Percentiles rank a stretch among this genome's conserved stretches.
Evolutionary conservation across 2,113 vertebrate species (phyloP).

Genomic region (Nothoprocta pentlandii): DNA sequence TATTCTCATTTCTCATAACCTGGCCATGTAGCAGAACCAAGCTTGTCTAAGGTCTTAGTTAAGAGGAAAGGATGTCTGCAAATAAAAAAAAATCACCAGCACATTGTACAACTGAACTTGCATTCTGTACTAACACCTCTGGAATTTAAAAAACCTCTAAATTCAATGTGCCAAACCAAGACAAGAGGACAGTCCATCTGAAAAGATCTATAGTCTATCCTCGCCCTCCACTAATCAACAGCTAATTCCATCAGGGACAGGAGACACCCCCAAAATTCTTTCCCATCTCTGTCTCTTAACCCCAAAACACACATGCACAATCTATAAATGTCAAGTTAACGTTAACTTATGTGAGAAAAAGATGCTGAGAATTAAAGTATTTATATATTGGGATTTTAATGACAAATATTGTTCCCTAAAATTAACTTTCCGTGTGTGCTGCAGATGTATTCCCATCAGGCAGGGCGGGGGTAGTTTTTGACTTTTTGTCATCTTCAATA

Average conservation of each 20-base stretch:
- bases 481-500: background rate
- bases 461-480: background rate
- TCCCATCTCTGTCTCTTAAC: background rate
- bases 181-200: background rate
- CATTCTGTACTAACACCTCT: background rate
- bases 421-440: background rate
- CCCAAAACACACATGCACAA: background rate
- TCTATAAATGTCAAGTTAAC: background rate
- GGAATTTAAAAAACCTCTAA: background rate
- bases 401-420: background rate
- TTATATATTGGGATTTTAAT: background rate
- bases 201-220: background rate
- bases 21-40: background rate
- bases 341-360: background rate
- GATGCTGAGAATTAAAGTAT: background rate
- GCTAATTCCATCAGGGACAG: background rate
- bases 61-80: background rate
- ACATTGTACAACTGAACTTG: too few species aligned
- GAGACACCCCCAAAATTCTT: background rate
- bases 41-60: background rate
- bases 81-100: too few species aligned
- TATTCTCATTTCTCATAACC: background rate
- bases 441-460: background rate
- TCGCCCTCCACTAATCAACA: background rate
- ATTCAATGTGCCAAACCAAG: background rate